Conservation (phyloP, 2,113 vertebrate genomes). For the Myrmecobius fasciatus region DNA sequence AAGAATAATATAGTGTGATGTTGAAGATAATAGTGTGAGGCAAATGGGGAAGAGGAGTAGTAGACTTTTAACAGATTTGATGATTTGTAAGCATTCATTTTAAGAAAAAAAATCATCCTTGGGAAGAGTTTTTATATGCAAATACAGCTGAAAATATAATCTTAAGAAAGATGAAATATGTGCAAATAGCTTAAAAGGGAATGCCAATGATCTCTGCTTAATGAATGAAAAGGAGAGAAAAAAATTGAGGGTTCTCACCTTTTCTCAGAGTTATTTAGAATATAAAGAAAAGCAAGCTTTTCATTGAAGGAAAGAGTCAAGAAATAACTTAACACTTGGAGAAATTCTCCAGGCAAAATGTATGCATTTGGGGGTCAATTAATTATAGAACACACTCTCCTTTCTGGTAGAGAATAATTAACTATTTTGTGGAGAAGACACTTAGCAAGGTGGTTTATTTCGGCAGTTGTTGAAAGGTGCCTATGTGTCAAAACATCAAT, state of each 20-base stretch:
- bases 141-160: background rate
- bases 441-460: background rate
- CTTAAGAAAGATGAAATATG: background rate
- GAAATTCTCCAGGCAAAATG: background rate
- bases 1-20: background rate
- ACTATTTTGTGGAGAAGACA: background rate
- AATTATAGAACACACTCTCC: background rate
- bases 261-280: background rate
- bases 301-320: background rate
- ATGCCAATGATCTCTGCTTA: background rate
- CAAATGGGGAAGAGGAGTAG: background rate
- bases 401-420: background rate
- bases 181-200: background rate
- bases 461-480: background rate
- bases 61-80: background rate
- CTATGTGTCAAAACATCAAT: background rate
- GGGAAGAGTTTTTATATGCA: background rate
- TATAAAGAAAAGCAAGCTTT: background rate
- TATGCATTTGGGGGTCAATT: background rate
- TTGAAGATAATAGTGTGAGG: background rate
- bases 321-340: background rate
- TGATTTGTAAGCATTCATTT: background rate
- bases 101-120: background rate
- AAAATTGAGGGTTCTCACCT: background rate
- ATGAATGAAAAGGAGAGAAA: background rate